These are phyloP conservation scores for Fukomys damarensis DNA, from an alignment of 2,113 vertebrate species.

Conservation along the genomic window DNA sequence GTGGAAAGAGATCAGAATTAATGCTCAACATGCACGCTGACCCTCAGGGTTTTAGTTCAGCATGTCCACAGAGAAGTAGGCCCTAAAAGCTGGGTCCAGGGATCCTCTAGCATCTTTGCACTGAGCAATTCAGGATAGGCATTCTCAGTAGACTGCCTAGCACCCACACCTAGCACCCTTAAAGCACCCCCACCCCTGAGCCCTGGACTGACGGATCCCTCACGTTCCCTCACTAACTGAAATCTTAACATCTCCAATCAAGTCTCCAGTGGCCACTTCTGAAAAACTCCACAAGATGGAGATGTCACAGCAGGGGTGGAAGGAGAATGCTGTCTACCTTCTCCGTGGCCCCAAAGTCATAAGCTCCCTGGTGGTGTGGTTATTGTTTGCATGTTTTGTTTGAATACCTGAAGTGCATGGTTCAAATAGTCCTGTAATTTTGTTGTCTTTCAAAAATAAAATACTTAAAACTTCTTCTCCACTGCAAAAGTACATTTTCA, in stretches of 20 bases:
- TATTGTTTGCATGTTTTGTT: conserved; percentile 12
- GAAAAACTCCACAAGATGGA: conserved; percentile 56
- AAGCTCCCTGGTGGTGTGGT: not conserved
- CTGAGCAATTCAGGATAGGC: not conserved
- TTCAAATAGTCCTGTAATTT: conserved; percentile 58
- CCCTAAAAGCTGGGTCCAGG: not conserved
- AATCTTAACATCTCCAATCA: not conserved
- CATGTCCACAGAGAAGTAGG: not conserved
- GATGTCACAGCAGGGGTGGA: not conserved
- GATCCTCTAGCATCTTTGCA: not conserved
- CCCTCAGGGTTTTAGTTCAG: not conserved
- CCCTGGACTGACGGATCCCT: too few species aligned
- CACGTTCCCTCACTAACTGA: not conserved
- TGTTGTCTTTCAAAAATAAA: conserved; percentile 64
- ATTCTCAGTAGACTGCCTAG: too few species aligned
- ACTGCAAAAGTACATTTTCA: conserved; percentile 63
- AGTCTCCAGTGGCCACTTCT: not conserved
- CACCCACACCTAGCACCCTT: not conserved
- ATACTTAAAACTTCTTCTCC: conserved; percentile 60
- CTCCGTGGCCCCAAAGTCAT: not conserved
- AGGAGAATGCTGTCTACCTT: not conserved
- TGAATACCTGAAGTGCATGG: conserved; percentile 54
- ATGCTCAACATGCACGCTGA: not conserved
- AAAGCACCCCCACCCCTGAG: not conserved
- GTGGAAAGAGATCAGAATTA: not conserved